Conservation (phyloP, 2,113 vertebrate species). For the Hipposideros armiger region DNA sequence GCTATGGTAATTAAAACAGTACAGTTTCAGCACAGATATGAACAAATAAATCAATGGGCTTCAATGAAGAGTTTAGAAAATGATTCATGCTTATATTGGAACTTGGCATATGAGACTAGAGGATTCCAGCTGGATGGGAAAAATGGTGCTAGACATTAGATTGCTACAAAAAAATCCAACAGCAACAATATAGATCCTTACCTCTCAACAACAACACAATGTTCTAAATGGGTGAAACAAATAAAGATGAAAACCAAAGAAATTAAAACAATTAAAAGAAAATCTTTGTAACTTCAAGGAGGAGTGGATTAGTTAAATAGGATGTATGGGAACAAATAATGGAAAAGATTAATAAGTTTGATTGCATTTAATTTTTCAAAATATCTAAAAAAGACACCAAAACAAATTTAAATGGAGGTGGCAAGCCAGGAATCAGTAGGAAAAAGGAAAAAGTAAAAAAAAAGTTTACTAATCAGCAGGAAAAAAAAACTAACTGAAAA, state of each 20-base stretch:
- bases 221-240: constrained; percentile 11
- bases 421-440: too few species aligned
- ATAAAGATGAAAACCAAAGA: neutral
- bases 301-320: neutral
- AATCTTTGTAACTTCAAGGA: constrained; percentile 15
- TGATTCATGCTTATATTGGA: neutral
- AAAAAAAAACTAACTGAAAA: constrained; percentile 16
- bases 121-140: neutral
- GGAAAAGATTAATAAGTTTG: constrained; percentile 9
- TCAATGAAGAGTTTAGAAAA: constrained; percentile 13
- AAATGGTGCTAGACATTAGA: neutral
- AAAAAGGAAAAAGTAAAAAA: neutral
- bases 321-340: neutral
- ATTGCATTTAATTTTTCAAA: constrained; percentile 29
- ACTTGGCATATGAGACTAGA: neutral
- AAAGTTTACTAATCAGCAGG: constrained; percentile 6
- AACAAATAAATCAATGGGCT: neutral
- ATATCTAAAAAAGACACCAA: neutral
- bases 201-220: neutral
- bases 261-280: constrained; percentile 8
- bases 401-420: neutral
- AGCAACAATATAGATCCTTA: neutral
- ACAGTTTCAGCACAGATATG: neutral
- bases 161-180: neutral
- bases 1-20: neutral